Evolutionary conservation across 2,113 vertebrate genomes (phyloP).

Genomic region (Rhabdomys dilectus): DNA sequence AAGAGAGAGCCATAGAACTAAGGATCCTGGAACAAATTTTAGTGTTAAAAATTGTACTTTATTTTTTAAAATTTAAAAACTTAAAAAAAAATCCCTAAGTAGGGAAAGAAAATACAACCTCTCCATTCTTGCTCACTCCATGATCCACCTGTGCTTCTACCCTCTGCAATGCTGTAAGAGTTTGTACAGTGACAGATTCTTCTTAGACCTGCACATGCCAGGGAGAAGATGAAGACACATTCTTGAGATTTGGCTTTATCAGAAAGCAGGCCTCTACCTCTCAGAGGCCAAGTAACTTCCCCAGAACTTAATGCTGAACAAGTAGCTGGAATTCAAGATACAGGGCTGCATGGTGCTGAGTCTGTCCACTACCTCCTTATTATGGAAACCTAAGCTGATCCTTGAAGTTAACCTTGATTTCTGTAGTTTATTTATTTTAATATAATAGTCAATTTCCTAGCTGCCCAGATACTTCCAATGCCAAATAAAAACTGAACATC

Average conservation of each 20-base stretch:
- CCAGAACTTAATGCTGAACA: background rate
- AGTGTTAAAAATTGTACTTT: conserved; percentile 12
- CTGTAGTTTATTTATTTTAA: background rate
- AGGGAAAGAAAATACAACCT: background rate
- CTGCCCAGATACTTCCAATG: background rate
- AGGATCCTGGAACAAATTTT: conserved; percentile 16
- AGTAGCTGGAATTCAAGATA: background rate
- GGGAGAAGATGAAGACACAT: background rate
- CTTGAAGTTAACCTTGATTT: background rate
- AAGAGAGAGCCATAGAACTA: conserved; percentile 13
- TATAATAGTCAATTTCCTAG: background rate
- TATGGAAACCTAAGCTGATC: background rate
- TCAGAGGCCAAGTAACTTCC: background rate
- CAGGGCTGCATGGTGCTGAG: background rate
- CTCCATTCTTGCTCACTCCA: background rate
- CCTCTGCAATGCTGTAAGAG: background rate
- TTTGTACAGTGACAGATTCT: background rate
- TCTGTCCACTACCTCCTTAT: too few species aligned
- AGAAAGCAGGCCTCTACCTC: background rate
- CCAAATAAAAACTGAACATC: background rate
- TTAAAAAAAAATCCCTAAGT: background rate
- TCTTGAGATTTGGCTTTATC: background rate
- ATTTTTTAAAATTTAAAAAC: background rate
- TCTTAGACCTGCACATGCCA: background rate
- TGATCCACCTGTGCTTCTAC: background rate